phyloP scores from a whole-genome alignment of 2,797 vertebrate genomes.

The Florisuga fusca region DNA sequence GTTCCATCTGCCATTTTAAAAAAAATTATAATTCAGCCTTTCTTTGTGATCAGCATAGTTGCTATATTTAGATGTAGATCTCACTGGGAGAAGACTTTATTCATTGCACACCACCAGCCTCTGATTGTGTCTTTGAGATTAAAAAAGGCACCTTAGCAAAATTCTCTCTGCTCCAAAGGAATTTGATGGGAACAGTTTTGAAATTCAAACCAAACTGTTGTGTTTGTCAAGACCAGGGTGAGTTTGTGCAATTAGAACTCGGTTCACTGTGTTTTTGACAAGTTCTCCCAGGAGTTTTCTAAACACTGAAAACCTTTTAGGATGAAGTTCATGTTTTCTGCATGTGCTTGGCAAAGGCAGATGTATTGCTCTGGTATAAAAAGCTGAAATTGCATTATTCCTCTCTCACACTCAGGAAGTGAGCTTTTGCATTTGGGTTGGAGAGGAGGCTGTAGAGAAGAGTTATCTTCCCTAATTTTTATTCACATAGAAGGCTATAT shows the following conservation, averaged over 20 bases:
- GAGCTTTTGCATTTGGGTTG: conserved; percentile 19
- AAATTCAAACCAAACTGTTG: conserved; percentile 48
- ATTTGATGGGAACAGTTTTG: conserved; percentile 53
- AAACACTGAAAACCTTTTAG: conserved; percentile 69
- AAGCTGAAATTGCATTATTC: conserved; percentile 69
- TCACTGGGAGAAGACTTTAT: neutral
- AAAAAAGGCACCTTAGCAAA: neutral
- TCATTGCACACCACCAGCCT: conserved; percentile 28
- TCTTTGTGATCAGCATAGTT: neutral
- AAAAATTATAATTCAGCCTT: neutral
- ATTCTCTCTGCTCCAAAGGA: neutral
- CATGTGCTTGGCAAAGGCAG: conserved; percentile 26
- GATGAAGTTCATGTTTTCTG: conserved; percentile 49
- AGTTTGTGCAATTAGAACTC: conserved; percentile 60
- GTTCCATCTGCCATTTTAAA: neutral
- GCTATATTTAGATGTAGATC: conserved; percentile 27
- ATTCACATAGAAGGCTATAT: conserved; percentile 33
- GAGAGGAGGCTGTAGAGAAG: conserved; percentile 5
- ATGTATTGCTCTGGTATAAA: conserved; percentile 38
- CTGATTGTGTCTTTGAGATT: conserved; percentile 25
- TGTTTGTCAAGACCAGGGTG: conserved; percentile 50
- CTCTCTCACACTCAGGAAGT: neutral
- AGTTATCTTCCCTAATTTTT: conserved; percentile 65
- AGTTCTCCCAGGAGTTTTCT: conserved; percentile 55
- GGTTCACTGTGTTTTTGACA: conserved; percentile 62